Base-by-base conservation (phyloP, 2,113 vertebrate genomes). In the Eurypyga helias region DNA sequence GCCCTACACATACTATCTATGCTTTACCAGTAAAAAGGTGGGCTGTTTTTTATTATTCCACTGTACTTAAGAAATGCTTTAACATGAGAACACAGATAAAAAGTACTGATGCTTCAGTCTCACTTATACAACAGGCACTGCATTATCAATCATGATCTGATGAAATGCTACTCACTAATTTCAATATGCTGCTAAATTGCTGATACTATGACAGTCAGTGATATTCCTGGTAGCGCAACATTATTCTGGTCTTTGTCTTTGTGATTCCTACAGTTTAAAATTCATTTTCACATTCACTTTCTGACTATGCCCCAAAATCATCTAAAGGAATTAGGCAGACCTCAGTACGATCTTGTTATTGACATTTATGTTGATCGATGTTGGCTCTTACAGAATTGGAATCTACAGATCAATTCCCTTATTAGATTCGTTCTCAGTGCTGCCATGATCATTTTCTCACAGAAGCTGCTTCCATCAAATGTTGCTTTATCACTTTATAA, bases 381-480 rank as follows among this genome's bases (percentile, higher is more conserved):
- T 95, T 98, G 98, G 97, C 98, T 97, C 96, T 95, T 96, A 97
- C 97, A 98, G 97, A 98, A 98, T 97, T 98, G 97, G 97, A 98
- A 98, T 97, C 97, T 97, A 87, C 94, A 97, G 97, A 98, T 98
- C 97, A 98, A 98, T 98, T 98, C 96, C 91, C 94, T 98, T 98
- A 98, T 98, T 98, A 98, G 97, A 98, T 98, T 98, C 93, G 29
- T 96, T 98, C 97, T 98, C 97, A 91, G 94, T 31, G 93, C 96
- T 98, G 97, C 97, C 97, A 98, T 92, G 96, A 98, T 97, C 97
- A 98, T 97, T 98, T 98, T 98, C 97, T 98, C 98, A 98, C 96
- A 95, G 73, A 89, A 96, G 86, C 88, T 94, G 93, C 91, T 95
- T 93, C 97, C 96, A 97, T 97, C 97, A 98, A 95, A 97, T 73